Evolutionary conservation across 2,113 vertebrate species (phyloP), one percentile per base, ranked within the genome.

Genomic region (Neomonachus schauinslandi): DNA sequence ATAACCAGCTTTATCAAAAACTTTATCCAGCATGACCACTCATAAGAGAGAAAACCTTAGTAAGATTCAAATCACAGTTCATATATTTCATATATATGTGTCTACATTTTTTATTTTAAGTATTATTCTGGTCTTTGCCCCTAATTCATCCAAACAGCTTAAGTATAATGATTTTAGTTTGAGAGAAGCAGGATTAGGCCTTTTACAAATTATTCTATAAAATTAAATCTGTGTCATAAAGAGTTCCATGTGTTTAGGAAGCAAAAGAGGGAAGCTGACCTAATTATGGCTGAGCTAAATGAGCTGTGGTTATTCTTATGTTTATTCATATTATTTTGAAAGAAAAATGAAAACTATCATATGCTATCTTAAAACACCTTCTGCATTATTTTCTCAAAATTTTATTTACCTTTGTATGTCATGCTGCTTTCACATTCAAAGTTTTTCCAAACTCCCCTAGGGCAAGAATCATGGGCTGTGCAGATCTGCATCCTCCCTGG

Each of bases 241-340:
- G 13, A 89, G 51, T 63, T 89, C 15, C 82, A 36, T 63, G 57
- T 82, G 69, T 82, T 90, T 76, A 65, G 51, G 65, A 87, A 87
- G 15, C 46, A 76, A 79, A 94, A 14, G 11, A 91, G 31, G 18
- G 16, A 85, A 80, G 26, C 46, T 67, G 71, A 80, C 22, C 42
- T 92, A 84, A 89, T 57, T 39, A 55, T 77, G 67, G 18, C 7
- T 22, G 12, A 86, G 28, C n/a, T 19, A 39, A 89, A 80, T 26
- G 31, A 92, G 21, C 3, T n/a, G 5, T 53, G 42, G 59, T 89
- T 89, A 59, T 55, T 89, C 31, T 80, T 82, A 63, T 71, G 61
- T 89, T 92, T 94, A 89, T 92, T 74, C 33, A 61, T 33, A 85
- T 72, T 67, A 91, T 72, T 89, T 79, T 63, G 26, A 81, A 90